Evolutionary conservation across 2,888 invertebrate species (phyloP).

Genomic region (Anthrax anthrax): DNA sequence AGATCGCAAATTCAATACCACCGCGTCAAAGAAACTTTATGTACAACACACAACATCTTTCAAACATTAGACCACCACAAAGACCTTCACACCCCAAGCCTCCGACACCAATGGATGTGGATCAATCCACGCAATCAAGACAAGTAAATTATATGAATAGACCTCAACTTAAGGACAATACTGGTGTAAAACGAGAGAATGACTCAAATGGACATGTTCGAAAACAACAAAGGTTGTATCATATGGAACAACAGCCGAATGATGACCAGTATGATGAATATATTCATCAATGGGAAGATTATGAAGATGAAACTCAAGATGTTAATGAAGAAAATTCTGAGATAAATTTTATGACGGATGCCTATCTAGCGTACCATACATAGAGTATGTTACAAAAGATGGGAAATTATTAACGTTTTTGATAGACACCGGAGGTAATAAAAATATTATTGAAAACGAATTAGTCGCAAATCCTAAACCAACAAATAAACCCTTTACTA

Average conservation of each 20-base stretch:
- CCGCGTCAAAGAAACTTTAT: neutral
- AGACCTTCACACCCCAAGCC: conserved; percentile 2
- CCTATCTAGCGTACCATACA: conserved; percentile 8
- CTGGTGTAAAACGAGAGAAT: neutral
- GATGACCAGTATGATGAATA: neutral
- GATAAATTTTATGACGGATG: conserved; percentile 8
- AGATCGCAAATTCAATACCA: neutral
- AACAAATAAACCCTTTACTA: neutral
- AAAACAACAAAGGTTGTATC: neutral
- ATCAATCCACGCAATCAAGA: conserved; percentile 4
- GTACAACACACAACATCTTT: neutral
- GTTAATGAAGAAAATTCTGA: neutral
- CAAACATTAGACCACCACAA: neutral
- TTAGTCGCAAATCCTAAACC: neutral
- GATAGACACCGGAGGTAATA: conserved; percentile 6
- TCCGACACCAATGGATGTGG: conserved; percentile 3
- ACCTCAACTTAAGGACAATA: neutral
- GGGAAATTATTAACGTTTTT: conserved; percentile 2
- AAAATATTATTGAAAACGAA: conserved; percentile 3
- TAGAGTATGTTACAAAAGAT: conserved; percentile 4
- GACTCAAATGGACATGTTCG: neutral
- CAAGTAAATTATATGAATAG: conserved; percentile 7
- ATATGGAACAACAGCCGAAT: neutral
- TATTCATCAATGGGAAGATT: neutral
- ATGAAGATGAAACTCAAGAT: neutral